Conservation (phyloP, 2,888 invertebrate genomes). For the Cybosia mesomella region DNA sequence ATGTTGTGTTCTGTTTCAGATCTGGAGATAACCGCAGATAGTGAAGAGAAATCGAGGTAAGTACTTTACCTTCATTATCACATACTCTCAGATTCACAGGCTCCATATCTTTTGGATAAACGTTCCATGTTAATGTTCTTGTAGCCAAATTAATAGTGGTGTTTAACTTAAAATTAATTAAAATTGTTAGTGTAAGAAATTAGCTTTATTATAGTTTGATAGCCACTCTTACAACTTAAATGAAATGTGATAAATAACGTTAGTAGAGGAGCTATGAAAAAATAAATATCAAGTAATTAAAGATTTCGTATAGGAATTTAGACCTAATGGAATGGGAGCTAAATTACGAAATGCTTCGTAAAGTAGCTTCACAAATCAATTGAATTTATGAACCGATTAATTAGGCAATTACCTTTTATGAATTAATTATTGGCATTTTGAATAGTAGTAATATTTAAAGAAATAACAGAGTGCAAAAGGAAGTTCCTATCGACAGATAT, state of each 20-base stretch:
- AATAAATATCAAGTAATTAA: background rate
- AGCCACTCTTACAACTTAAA: background rate
- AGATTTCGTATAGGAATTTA: background rate
- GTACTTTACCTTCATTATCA: constrained; percentile 33
- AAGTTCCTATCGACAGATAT: background rate
- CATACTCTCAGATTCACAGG: constrained; percentile 13
- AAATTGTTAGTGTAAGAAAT: background rate
- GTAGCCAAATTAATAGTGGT: constrained; percentile 27
- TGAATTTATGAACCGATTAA: background rate
- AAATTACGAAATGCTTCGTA: background rate
- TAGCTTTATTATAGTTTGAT: background rate
- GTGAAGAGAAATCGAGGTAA: constrained; percentile 58
- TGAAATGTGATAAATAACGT: background rate
- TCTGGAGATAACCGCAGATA: constrained; percentile 59
- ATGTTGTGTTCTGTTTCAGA: constrained; percentile 73
- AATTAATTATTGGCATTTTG: background rate
- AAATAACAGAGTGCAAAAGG: background rate
- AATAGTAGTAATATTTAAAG: background rate
- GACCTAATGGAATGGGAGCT: background rate
- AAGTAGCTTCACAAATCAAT: background rate
- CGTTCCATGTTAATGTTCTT: constrained; percentile 33
- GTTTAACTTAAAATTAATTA: background rate
- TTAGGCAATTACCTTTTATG: background rate
- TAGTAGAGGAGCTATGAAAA: background rate
- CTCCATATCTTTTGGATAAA: constrained; percentile 9